Evolutionary conservation across 1,140 invertebrate genomes (phyloP).

Genomic region (Eumeta japonica): DNA sequence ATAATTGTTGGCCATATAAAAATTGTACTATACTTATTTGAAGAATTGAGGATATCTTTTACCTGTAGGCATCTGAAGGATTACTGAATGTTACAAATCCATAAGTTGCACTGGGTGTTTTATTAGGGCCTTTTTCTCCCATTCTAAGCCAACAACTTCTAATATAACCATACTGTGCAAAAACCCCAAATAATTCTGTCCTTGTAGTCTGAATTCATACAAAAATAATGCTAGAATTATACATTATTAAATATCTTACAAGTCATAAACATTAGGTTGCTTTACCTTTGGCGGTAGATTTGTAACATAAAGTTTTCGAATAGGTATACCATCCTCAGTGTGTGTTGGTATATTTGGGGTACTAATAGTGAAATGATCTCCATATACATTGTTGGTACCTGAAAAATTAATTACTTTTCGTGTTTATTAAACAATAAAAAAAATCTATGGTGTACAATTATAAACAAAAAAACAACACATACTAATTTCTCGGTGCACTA

Average conservation of each 20-base stretch:
- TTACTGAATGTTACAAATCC: conserved; percentile 44
- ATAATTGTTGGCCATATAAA: no score
- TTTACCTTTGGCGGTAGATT: conserved; percentile 46
- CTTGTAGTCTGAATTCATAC: conserved; percentile 42
- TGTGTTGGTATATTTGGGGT: conserved; percentile 39
- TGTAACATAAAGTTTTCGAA: conserved; percentile 45
- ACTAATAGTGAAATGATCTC: conserved; percentile 23
- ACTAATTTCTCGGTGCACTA: conserved; percentile 35
- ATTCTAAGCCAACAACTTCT: conserved; percentile 44
- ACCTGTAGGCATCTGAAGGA: conserved; percentile 44
- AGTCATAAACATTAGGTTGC: conserved; percentile 6
- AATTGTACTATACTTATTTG: neutral
- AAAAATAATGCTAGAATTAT: neutral
- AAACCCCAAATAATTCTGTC: conserved; percentile 37
- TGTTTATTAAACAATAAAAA: conserved; percentile 4
- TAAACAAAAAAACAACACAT: no score
- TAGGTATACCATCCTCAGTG: conserved; percentile 52
- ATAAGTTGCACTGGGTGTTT: conserved; percentile 28
- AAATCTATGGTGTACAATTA: conserved; percentile 4
- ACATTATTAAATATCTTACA: neutral
- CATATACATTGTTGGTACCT: conserved; percentile 26
- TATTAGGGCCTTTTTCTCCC: conserved; percentile 29
- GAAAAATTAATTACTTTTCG: conserved; percentile 8
- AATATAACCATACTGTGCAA: conserved; percentile 45
- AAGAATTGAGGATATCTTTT: conserved; percentile 13